Evolutionary conservation across 2,113 vertebrate species (phyloP).

Genomic region (Poicephalus gulielmi): DNA sequence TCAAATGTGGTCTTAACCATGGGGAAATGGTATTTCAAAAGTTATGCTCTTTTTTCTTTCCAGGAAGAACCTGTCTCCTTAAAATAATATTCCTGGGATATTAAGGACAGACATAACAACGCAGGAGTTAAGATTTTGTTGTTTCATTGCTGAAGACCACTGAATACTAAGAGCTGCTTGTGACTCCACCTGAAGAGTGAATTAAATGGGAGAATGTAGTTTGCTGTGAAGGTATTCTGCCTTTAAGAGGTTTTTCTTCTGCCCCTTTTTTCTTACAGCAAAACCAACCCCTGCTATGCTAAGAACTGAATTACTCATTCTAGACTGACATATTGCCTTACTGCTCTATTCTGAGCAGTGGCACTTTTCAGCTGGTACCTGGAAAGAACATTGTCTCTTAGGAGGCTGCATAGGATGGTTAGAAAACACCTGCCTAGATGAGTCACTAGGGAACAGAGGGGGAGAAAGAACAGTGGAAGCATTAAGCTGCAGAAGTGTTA

Average conservation of each 20-base stretch:
- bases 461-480: not conserved
- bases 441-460: conserved; percentile 4
- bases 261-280: not conserved
- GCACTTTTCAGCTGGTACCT: conserved; percentile 50
- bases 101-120: not conserved
- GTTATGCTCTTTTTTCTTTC: not conserved
- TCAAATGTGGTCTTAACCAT: not conserved
- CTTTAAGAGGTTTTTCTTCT: not conserved
- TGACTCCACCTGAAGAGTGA: not conserved
- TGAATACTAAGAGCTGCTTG: not conserved
- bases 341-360: conserved; percentile 34
- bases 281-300: conserved; percentile 1
- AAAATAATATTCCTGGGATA: not conserved
- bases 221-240: not conserved
- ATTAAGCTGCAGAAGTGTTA: not conserved
- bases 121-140: not conserved
- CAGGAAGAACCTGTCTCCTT: not conserved
- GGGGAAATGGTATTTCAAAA: not conserved
- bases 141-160: not conserved
- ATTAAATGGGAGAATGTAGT: not conserved
- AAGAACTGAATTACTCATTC: conserved; percentile 23
- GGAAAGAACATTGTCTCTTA: conserved; percentile 24
- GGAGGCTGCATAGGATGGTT: conserved; percentile 1
- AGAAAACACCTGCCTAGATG: conserved; percentile 58
- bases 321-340: conserved; percentile 35